These are phyloP conservation scores for Eleginops maclovinus DNA, from an alignment of 2,113 vertebrate genomes.

Conservation along the genomic window DNA sequence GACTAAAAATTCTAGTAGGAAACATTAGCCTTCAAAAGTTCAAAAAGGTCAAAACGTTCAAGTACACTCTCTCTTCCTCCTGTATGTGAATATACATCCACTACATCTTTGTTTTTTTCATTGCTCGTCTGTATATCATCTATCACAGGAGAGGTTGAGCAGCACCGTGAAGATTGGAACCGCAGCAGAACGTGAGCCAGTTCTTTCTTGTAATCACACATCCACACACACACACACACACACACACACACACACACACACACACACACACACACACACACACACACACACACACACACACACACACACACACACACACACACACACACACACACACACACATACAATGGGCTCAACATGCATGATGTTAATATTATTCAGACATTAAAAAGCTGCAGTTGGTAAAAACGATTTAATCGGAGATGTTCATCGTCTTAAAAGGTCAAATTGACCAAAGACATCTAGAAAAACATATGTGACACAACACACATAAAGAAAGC, in stretches of 20 bases:
- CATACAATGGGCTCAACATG: background rate
- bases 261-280: background rate
- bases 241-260: background rate
- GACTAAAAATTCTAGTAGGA: constrained; percentile 27
- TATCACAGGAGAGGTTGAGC: constrained; percentile 26
- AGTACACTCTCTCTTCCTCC: background rate
- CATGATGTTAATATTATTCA: constrained; percentile 2
- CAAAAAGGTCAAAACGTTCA: constrained; percentile 22
- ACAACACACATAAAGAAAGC: background rate
- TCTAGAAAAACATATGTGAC: background rate
- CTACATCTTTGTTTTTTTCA: background rate
- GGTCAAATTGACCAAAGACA: background rate
- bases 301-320: background rate
- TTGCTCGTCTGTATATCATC: constrained; percentile 28
- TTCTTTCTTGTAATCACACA: background rate
- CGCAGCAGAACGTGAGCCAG: constrained; percentile 39
- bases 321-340: background rate
- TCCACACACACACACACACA: background rate
- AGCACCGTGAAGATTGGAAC: constrained; percentile 15
- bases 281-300: background rate
- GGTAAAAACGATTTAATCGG: background rate
- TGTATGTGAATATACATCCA: constrained; percentile 18
- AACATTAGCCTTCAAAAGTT: constrained; percentile 32
- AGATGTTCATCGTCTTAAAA: background rate
- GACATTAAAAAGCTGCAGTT: background rate